A percentile compares a stretch with the other conserved stretches of the same genome.
phyloP scores from a whole-genome alignment of 2,888 invertebrate species.

The Helobdella robusta region DNA sequence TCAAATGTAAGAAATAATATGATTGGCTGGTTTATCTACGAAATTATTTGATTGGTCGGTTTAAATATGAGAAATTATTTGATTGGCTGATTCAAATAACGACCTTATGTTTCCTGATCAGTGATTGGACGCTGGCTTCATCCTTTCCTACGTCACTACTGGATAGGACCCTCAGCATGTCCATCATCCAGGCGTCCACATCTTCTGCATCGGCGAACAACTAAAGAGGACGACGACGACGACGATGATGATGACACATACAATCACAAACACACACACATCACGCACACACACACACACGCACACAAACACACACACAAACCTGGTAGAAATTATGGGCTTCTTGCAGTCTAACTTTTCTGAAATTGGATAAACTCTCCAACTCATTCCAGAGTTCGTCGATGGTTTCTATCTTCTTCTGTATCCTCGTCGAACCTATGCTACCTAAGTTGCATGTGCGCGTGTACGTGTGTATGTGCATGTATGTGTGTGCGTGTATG shows the following conservation, averaged over 20 bases:
- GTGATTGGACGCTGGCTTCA: slow-evolving; percentile 90
- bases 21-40: too few relatives aligned
- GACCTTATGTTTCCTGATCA: slow-evolving; percentile 89
- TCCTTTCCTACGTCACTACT: slow-evolving; percentile 86
- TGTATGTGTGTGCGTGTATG: too few relatives aligned
- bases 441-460: too few relatives aligned
- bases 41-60: too few relatives aligned
- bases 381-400: slow-evolving; percentile 89
- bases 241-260: too few relatives aligned
- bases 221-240: too few relatives aligned
- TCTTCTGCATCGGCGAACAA: slow-evolving; percentile 98
- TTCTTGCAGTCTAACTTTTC: slow-evolving; percentile 83
- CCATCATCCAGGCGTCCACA: slow-evolving; percentile 96
- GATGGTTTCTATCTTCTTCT: slow-evolving; percentile 82
- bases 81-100: not conserved
- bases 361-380: slow-evolving; percentile 69
- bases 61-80: too few relatives aligned
- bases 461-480: too few relatives aligned
- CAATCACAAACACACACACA: too few relatives aligned
- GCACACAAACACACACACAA: too few relatives aligned
- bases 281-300: too few relatives aligned
- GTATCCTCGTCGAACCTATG: slow-evolving; percentile 89
- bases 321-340: slow-evolving; percentile 94
- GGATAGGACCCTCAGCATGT: slow-evolving; percentile 86
- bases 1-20: too few relatives aligned